These are phyloP conservation scores for Semotilus atromaculatus DNA, from an alignment of 2,797 vertebrate genomes.

Conservation along the genomic window DNA sequence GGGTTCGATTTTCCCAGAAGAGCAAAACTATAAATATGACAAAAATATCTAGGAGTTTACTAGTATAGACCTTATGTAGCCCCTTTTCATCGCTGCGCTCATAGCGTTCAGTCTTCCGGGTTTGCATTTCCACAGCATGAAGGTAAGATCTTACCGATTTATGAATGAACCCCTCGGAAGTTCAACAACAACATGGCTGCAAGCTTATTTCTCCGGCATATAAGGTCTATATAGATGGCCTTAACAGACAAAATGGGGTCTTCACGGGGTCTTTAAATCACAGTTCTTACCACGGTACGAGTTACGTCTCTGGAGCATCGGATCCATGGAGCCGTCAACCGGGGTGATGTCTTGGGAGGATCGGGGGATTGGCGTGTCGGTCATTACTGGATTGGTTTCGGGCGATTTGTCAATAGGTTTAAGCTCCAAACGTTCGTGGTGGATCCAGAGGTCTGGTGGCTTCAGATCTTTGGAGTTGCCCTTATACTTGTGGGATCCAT, in stretches of 20 bases:
- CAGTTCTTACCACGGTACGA: constrained; percentile 90
- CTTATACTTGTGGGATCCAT: constrained; percentile 98
- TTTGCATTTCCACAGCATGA: neutral
- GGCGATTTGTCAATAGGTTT: constrained; percentile 98
- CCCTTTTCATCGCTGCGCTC: fast-evolving
- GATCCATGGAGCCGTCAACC: constrained; percentile 89
- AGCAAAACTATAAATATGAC: neutral
- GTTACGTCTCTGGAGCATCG: constrained; percentile 92
- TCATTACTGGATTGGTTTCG: constrained; percentile 96
- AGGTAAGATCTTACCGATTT: neutral
- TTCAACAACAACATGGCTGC: neutral
- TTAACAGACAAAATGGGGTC: neutral
- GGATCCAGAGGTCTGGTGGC: constrained; percentile 98
- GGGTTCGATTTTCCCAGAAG: neutral
- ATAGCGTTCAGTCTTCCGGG: neutral
- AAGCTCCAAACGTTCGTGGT: constrained; percentile 96
- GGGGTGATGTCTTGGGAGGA: constrained; percentile 97
- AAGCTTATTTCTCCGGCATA: neutral
- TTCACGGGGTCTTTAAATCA: constrained; percentile 12
- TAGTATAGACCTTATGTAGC: neutral
- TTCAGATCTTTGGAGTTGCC: constrained; percentile 97
- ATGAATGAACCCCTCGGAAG: neutral
- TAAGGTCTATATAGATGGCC: neutral
- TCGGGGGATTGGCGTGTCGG: constrained; percentile 94
- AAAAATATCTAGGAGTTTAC: neutral